Base-by-base conservation (phyloP, 2,888 invertebrate species). In the Eumerus sabulonum region DNA sequence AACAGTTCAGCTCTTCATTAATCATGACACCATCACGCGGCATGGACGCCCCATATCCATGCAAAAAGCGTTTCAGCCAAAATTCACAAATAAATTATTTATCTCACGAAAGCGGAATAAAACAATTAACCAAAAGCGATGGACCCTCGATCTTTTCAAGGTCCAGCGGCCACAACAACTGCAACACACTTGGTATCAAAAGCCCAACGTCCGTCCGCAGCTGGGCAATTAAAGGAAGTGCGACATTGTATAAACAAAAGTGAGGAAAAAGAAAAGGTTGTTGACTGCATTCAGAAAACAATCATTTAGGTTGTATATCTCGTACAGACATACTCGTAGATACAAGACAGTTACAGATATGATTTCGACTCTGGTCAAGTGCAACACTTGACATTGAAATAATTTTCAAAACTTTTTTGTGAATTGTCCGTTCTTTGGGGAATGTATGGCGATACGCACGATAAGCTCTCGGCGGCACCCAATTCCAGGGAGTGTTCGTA, bases 271-370 rank as follows among this genome's bases (percentile, higher is more conserved):
- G 19, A 68, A 70, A 40, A 48, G 48, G 47, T 53, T 36, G 70
- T 76, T 53, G 57, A 64, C 45, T 76, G 76, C 57, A 70, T 50
- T 53, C 44, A 54, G 60, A 64, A 16, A 51, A 47, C 47, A 47
- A 67, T 42, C 70, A 45, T 70, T 76, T 63, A 76, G 70, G 70
- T 76, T 76, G 71, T 71, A 66, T 50, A 62, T 27, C 45, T 36
- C 36, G n/a, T n/a, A 12, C 27, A 44, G 17, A 36, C 12, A 17
- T 4, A 53, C 50, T 40, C 7, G 16, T 18, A 17, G 59, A 42
- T 7, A 56, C 60, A 54, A 40, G 47, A 51, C 1, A 13, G 17
- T 27, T 13, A 18, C 38, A 44, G 53, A 16, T 42, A 40, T 47
- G 16, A 76, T 51, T 27, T 36, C 16, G 45, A 27, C 18, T 54